phyloP scores from a whole-genome alignment of 2,888 invertebrate genomes.

The Smittia sp. region DNA sequence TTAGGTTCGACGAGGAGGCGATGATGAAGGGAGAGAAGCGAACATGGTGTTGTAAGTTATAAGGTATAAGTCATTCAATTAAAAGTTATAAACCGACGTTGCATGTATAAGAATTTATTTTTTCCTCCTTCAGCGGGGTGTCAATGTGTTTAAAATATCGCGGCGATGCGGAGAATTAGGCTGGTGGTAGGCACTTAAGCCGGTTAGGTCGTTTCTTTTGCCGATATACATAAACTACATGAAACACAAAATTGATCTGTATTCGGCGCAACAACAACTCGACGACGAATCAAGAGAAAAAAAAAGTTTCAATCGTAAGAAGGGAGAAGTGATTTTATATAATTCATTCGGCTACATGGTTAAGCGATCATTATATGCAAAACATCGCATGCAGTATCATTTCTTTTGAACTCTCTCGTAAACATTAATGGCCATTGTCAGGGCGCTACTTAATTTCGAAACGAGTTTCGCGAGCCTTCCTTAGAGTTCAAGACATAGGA shows the following conservation, averaged over 20 bases:
- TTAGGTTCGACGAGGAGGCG: conserved; percentile 30
- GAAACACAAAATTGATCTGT: conserved; percentile 36
- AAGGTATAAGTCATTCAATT: conserved; percentile 39
- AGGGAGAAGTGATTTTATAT: conserved; percentile 13
- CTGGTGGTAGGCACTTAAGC: conserved; percentile 34
- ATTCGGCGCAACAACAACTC: neutral
- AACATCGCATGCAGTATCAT: conserved; percentile 23
- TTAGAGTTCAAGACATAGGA: conserved; percentile 11
- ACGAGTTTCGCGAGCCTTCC: neutral
- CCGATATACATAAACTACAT: conserved; percentile 26
- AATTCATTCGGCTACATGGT: conserved; percentile 36
- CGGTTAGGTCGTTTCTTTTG: conserved; percentile 8
- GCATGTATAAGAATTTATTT: conserved; percentile 29
- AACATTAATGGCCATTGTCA: conserved; percentile 36
- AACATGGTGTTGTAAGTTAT: conserved; percentile 37
- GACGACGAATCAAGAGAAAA: neutral
- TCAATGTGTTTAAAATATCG: conserved; percentile 36
- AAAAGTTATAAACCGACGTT: conserved; percentile 37
- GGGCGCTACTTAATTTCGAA: conserved; percentile 15
- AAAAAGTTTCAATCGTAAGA: neutral
- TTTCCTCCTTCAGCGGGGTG: neutral
- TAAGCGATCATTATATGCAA: conserved; percentile 38
- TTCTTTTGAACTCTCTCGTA: conserved; percentile 6
- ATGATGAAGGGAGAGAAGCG: conserved; percentile 19
- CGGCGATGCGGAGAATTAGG: conserved; percentile 9